Evolutionary conservation across 2,888 invertebrate species (phyloP).

Genomic region (Malacosoma neustria): DNA sequence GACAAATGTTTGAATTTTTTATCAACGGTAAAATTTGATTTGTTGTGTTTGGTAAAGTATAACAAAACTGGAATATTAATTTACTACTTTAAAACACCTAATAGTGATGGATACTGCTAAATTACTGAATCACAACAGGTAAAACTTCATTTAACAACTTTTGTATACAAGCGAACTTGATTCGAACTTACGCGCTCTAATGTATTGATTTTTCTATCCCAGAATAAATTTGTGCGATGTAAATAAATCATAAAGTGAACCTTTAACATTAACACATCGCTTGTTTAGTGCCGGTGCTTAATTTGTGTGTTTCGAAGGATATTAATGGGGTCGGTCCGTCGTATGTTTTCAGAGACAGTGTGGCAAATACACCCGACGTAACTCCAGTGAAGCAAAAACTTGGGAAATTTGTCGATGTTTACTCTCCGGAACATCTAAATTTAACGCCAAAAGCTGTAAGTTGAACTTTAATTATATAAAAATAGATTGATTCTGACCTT

Average conservation of each 20-base stretch:
- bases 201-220: slow-evolving; percentile 67
- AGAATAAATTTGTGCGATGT: slow-evolving; percentile 66
- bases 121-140: slow-evolving; percentile 35
- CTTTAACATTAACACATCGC: slow-evolving; percentile 35
- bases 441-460: slow-evolving; percentile 60
- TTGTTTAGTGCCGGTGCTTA: slow-evolving; percentile 16
- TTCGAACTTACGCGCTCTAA: slow-evolving; percentile 66
- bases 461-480: slow-evolving; percentile 8
- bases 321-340: slow-evolving; percentile 3
- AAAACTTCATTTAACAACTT: slow-evolving; percentile 16
- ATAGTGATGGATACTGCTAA: slow-evolving; percentile 32
- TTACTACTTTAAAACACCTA: neutral
- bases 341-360: slow-evolving; percentile 27
- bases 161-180: slow-evolving; percentile 17
- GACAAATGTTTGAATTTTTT: slow-evolving; percentile 16
- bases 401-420: slow-evolving; percentile 57
- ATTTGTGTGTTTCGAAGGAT: slow-evolving; percentile 2
- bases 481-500: neutral
- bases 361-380: slow-evolving; percentile 30
- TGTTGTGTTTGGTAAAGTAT: too few relatives aligned
- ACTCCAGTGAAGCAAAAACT: slow-evolving; percentile 56
- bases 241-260: slow-evolving; percentile 66
- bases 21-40: slow-evolving; percentile 18
- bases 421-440: slow-evolving; percentile 67
- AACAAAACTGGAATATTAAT: neutral